Base-by-base conservation (phyloP, 1,140 invertebrate species). In the Apis cerana region DNA sequence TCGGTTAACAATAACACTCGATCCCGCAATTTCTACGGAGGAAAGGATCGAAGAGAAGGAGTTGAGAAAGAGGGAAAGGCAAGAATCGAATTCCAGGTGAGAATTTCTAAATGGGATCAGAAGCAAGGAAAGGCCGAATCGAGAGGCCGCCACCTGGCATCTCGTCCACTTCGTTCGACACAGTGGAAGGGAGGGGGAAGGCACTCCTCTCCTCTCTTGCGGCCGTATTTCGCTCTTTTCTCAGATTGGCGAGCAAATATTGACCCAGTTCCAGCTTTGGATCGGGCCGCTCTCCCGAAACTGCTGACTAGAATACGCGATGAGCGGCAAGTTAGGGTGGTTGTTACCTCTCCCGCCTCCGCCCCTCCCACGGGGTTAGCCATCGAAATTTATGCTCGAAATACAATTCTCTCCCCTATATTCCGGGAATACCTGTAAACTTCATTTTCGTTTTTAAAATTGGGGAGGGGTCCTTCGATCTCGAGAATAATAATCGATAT, bases 221-320 rank as follows among this genome's bases (percentile, higher is more conserved):
- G 75, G 80, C 74, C 85, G 85, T 87, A 87, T 87, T 87, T 87
- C 85, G 85, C 78, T 85, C 85, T 87, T 87, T 87, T 87, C 85
- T 86, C 85, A 86, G 85, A 87, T 87, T 82, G 85, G 75, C 81
- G 85, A 83, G 85, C 80, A 87, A 87, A 87, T 80, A 85, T 87
- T 87, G 85, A 86, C 85, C 85, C 43, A 87, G 85, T 87, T 87
- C 80, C 81, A 64, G 61, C 67, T 77, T 86, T 61, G 80, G 85
- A 87, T 87, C 80, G 85, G 81, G 86, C 33, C 85, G 85, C 85
- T 87, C 85, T 87, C 83, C 68, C 75, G 80, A 87, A 87, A 87
- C 74, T 87, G 84, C 85, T 87, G 85, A 87, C 85, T 87, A 48
- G 85, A 87, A 87, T 87, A 87, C 80, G 75, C 85, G 85, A 87